A percentile compares a stretch with the other conserved stretches of the same genome.
These are phyloP conservation scores for Diarsia brunnea DNA, from an alignment of 2,888 invertebrate genomes.

Conservation along the genomic window DNA sequence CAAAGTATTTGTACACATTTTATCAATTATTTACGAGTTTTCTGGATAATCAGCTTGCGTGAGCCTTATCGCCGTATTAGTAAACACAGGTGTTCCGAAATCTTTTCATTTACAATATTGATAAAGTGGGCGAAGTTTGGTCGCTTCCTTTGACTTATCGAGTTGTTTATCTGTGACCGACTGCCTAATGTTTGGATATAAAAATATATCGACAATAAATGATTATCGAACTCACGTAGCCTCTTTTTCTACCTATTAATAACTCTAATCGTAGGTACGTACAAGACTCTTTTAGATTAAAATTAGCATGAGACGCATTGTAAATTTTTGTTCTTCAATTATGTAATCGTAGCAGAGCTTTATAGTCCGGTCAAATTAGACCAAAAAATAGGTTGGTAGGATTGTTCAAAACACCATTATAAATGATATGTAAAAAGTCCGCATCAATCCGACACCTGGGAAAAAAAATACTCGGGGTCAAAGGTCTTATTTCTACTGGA, in stretches of 20 bases:
- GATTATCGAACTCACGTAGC: background rate
- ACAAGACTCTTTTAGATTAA: background rate
- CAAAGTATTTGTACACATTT: conserved; percentile 19
- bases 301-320: background rate
- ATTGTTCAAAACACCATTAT: no score
- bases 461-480: no score
- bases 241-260: background rate
- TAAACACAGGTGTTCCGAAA: conserved; percentile 64
- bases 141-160: conserved; percentile 8
- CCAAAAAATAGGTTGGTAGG: no score
- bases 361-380: no score
- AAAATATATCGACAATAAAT: background rate
- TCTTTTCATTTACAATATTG: background rate
- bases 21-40: conserved; percentile 23
- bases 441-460: no score
- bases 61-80: conserved; percentile 49
- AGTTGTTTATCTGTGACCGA: background rate
- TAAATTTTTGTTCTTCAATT: conserved; percentile 7
- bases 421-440: no score
- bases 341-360: background rate
- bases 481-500: no score
- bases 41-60: conserved; percentile 33
- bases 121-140: conserved; percentile 28
- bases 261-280: background rate
- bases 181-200: background rate